Conservation (phyloP, 2,113 vertebrate species). For the Elanus axillaris region DNA sequence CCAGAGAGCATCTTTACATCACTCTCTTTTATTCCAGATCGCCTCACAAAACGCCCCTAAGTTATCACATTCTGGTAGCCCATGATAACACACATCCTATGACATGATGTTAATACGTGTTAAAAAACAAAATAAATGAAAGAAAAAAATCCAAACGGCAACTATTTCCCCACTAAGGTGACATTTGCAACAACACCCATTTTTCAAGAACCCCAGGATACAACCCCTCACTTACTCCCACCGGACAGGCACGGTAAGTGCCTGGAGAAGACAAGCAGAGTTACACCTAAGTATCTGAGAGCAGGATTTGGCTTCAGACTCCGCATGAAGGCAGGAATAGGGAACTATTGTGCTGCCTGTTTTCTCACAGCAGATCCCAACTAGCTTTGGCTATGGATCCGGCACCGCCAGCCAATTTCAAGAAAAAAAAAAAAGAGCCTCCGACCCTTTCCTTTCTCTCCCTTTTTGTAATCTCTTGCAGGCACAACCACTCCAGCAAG, state of each 20-base stretch:
- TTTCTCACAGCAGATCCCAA: constrained; percentile 62
- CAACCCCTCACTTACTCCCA: not conserved
- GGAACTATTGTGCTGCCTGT: constrained; percentile 48
- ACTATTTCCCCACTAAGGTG: not conserved
- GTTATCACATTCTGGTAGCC: constrained; percentile 39
- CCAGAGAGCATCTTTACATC: constrained; percentile 57
- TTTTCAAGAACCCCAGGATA: not conserved
- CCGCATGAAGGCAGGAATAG: constrained; percentile 7
- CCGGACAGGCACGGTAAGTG: not conserved
- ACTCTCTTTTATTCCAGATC: constrained; percentile 56
- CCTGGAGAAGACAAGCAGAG: constrained; percentile 36
- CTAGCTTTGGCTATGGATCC: constrained; percentile 50
- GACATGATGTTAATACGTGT: not conserved
- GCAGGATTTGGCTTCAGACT: constrained; percentile 50
- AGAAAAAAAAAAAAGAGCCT: constrained; percentile 5
- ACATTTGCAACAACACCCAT: not conserved
- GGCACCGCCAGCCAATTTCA: constrained; percentile 53
- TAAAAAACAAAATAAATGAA: not conserved
- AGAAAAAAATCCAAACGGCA: not conserved
- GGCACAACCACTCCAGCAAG: constrained; percentile 57
- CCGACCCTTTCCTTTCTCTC: constrained; percentile 64
- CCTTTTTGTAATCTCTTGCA: constrained; percentile 62
- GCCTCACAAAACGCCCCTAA: constrained; percentile 6
- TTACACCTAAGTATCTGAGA: constrained; percentile 31
- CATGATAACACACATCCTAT: not conserved